Evolutionary conservation across 2,113 vertebrate genomes (phyloP).

Genomic region (Craseonycteris thonglongyai): DNA sequence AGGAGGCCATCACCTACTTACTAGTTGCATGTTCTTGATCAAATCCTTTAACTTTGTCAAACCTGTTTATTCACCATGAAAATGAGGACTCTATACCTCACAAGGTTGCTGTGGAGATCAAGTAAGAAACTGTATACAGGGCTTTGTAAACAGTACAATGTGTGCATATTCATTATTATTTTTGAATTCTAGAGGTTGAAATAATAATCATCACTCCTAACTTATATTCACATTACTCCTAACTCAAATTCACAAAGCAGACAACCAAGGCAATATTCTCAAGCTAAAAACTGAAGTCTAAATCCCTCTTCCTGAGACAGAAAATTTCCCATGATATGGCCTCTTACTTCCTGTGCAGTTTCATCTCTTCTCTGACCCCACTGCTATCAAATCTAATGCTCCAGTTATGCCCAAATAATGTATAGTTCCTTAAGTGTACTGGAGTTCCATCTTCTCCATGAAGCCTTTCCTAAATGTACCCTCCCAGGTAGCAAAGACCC

Average conservation of each 20-base stretch:
- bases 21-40: neutral
- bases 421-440: neutral
- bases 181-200: neutral
- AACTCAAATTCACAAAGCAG: neutral
- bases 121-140: neutral
- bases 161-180: neutral
- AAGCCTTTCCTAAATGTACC: neutral
- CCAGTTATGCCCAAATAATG: neutral
- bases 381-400: neutral
- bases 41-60: neutral
- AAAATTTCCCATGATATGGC: neutral
- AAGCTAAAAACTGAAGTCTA: neutral
- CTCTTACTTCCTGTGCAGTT: neutral
- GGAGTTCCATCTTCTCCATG: neutral
- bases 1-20: neutral
- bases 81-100: neutral
- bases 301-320: neutral
- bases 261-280: neutral
- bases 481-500: neutral
- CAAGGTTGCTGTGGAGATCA: neutral
- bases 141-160: neutral
- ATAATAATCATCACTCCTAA: neutral
- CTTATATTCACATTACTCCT: neutral
- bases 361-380: neutral
- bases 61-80: neutral